A percentile compares a stretch with the other conserved stretches of the same genome.
Conservation (phyloP, 2,113 vertebrate genomes). For the Lampris incognitus region DNA sequence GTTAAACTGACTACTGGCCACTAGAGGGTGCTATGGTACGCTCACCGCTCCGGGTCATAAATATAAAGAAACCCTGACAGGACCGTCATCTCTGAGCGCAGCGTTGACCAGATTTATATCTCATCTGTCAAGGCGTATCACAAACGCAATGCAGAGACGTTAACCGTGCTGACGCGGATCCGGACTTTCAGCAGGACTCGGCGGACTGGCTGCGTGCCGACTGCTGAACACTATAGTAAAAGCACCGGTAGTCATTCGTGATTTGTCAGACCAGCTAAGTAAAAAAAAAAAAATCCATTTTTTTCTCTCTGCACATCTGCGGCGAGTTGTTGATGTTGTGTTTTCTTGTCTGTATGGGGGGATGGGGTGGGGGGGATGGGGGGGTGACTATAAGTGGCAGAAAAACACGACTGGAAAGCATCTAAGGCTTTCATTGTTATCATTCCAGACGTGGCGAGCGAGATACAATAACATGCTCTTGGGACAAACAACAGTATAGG, state of each 20-base stretch:
- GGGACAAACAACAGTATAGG: conserved; percentile 63
- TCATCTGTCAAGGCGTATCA: too few species aligned
- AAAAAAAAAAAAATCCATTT: neutral
- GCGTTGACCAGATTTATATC: neutral
- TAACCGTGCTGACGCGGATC: neutral
- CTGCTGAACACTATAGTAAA: too few species aligned
- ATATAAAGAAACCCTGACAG: neutral
- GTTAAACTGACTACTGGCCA: conserved; percentile 36
- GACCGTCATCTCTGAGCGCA: neutral
- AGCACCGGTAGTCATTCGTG: too few species aligned
- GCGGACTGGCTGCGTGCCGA: conserved; percentile 11
- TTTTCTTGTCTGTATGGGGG: conserved; percentile 56
- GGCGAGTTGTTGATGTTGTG: conserved; percentile 30
- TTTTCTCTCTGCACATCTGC: conserved; percentile 43
- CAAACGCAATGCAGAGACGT: too few species aligned
- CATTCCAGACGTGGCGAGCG: conserved; percentile 76
- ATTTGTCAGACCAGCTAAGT: too few species aligned
- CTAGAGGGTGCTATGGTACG: conserved; percentile 65
- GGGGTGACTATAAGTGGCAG: conserved; percentile 11
- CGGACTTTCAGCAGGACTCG: neutral
- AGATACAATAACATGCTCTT: conserved; percentile 59
- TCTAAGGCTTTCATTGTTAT: conserved; percentile 59
- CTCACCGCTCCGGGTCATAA: conserved; percentile 5
- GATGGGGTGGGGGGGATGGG: too few species aligned
- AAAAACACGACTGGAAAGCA: conserved; percentile 49